These are phyloP conservation scores for Zhuqinia jingwanae DNA, from an alignment of 2,888 invertebrate genomes.

Conservation along the genomic window DNA sequence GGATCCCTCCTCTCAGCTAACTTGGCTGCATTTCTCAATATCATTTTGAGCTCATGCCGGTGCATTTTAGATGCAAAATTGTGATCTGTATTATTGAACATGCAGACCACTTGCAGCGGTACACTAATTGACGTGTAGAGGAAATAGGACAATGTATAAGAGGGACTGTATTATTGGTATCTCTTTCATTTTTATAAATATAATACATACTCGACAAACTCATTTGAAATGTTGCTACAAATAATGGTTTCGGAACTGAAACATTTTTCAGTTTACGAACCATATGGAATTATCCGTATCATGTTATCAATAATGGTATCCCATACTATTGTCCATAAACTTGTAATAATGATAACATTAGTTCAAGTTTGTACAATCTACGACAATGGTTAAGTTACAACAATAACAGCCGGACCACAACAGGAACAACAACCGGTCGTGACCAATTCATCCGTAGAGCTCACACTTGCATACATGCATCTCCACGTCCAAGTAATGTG, in stretches of 20 bases:
- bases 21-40: no score
- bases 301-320: background rate
- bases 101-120: background rate
- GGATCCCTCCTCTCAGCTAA: no score
- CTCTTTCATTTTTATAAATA: no score
- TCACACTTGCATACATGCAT: background rate
- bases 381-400: background rate
- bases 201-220: background rate
- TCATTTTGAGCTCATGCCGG: no score
- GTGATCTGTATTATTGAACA: background rate
- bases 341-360: background rate
- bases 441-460: conserved; percentile 55
- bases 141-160: background rate
- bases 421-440: conserved; percentile 64
- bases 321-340: background rate
- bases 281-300: background rate
- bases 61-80: background rate
- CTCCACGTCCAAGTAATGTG: background rate
- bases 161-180: background rate
- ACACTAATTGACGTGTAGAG: no score
- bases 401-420: conserved; percentile 15
- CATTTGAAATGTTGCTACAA: background rate
- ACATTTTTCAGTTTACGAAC: background rate
- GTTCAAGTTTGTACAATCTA: background rate
- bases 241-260: background rate